Conservation (phyloP, 2,113 vertebrate genomes). For the Apteryx owenii region DNA sequence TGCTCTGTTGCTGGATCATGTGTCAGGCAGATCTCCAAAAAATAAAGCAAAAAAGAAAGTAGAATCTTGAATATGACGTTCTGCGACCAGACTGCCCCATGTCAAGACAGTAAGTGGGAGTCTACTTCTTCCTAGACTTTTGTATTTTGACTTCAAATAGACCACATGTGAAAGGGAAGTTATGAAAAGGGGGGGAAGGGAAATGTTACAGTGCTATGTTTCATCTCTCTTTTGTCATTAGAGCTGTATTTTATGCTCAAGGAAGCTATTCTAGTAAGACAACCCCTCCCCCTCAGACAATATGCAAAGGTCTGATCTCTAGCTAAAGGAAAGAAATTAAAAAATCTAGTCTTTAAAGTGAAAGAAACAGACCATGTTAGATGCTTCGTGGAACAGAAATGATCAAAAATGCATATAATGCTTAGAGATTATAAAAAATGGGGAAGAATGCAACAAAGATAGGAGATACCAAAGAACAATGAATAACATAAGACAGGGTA, state of each 20-base stretch:
- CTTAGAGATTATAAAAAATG: not conserved
- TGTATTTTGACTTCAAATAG: constrained; percentile 61
- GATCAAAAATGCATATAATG: not conserved
- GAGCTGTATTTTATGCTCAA: constrained; percentile 28
- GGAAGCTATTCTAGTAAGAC: constrained; percentile 56
- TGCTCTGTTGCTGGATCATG: not conserved
- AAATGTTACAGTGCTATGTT: not conserved
- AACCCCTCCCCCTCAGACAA: constrained; percentile 27
- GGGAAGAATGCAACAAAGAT: not conserved
- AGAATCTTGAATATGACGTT: constrained; percentile 1
- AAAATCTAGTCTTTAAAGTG: not conserved
- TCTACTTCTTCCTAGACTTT: constrained; percentile 21
- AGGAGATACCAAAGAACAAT: not conserved
- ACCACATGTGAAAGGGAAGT: constrained; percentile 44
- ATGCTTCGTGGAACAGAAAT: not conserved
- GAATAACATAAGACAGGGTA: not conserved
- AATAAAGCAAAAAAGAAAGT: constrained; percentile 10
- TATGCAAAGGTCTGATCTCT: constrained; percentile 40
- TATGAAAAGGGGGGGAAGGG: not conserved
- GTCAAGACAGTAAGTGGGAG: constrained; percentile 9
- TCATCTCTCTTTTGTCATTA: constrained; percentile 54
- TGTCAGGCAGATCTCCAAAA: not conserved
- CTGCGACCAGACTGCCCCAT: not conserved
- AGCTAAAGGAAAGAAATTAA: constrained; percentile 24
- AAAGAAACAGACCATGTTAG: not conserved